phyloP scores from a whole-genome alignment of 2,888 invertebrate species.

The Lamellibrachia columna region DNA sequence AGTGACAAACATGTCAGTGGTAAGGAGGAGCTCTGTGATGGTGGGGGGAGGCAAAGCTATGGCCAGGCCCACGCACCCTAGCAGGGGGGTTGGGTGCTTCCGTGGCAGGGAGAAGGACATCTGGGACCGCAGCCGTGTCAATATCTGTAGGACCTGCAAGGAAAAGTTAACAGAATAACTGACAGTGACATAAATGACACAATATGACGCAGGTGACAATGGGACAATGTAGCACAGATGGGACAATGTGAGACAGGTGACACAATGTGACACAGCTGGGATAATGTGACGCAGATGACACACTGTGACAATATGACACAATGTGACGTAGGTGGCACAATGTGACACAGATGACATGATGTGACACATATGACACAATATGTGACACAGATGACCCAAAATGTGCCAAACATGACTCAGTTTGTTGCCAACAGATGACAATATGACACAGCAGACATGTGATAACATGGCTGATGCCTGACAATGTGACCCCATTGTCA shows the following conservation, averaged over 20 bases:
- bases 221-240: slow-evolving; percentile 16
- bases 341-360: not conserved
- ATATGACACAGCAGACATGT: not conserved
- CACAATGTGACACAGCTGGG: not conserved
- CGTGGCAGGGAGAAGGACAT: slow-evolving; percentile 90
- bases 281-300: not conserved
- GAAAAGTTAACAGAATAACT: not conserved
- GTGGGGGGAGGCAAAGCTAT: slow-evolving; percentile 96
- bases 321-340: not conserved
- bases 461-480: not conserved
- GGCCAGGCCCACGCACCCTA: slow-evolving; percentile 88
- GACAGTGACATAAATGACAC: too few relatives aligned
- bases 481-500: not conserved
- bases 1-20: slow-evolving; percentile 87
- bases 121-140: slow-evolving; percentile 91
- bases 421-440: too few relatives aligned
- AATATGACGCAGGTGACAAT: too few relatives aligned
- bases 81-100: slow-evolving; percentile 69
- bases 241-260: not conserved
- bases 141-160: slow-evolving; percentile 87
- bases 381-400: not conserved
- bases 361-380: not conserved
- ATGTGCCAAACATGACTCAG: not conserved
- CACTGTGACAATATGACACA: too few relatives aligned
- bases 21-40: slow-evolving; percentile 94